Evolutionary conservation across 2,113 vertebrate species (phyloP).

Genomic region (Nipponia nippon): DNA sequence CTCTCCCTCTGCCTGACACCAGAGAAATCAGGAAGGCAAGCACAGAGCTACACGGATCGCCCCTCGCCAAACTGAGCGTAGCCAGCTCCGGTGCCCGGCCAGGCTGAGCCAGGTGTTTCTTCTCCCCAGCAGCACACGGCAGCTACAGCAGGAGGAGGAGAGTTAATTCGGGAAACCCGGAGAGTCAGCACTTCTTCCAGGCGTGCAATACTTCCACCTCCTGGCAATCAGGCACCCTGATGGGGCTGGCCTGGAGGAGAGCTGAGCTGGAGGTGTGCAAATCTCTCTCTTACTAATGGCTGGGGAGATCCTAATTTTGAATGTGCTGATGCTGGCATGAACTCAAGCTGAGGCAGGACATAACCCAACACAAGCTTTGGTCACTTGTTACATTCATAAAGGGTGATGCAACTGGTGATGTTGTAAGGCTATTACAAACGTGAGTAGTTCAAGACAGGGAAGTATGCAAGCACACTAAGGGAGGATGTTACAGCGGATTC

Average conservation of each 20-base stretch:
- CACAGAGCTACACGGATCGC: accelerated
- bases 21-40: neutral
- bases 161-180: neutral
- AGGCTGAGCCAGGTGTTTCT: accelerated
- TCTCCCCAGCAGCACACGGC: neutral
- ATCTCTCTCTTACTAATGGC: neutral
- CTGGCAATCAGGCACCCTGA: neutral
- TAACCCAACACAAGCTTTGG: neutral
- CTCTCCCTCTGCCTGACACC: neutral
- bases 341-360: neutral
- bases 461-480: accelerated
- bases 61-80: accelerated
- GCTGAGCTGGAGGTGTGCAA: neutral
- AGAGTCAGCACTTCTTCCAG: neutral
- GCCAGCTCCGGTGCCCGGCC: neutral
- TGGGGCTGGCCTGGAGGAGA: neutral
- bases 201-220: neutral
- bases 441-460: neutral
- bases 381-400: neutral
- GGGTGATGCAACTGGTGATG: neutral
- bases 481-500: neutral
- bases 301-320: neutral
- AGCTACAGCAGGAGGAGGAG: neutral
- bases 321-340: neutral
- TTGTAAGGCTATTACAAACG: accelerated